Base-by-base conservation (phyloP, 2,797 vertebrate genomes). In the Halcyon smyrnensis region DNA sequence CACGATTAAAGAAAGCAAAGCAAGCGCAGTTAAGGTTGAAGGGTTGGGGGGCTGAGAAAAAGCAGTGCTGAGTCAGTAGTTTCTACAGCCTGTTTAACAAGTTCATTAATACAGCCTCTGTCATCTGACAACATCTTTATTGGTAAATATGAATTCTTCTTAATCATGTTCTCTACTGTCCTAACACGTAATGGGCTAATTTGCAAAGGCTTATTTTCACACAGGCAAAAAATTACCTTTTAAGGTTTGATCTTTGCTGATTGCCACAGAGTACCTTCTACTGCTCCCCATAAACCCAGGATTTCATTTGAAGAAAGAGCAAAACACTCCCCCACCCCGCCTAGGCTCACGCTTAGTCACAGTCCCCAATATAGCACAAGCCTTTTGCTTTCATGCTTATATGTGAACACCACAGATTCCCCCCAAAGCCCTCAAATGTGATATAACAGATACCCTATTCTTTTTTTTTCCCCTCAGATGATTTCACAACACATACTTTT, bases 51-150 rank as follows among this genome's bases (percentile, higher is more conserved):
- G 8, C 28, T 95, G 43, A 84, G 51, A 89, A 87, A 91, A 96
- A 68, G 37, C 57, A 37, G 20, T 15, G 71, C 84, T 68, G 75
- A 71, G 37, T 84, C 84, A 83, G 90, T 43, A 54, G 37, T 54
- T 94, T 78, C 60, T 90, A 80, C 57, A 78, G 30, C 46, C 75
- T 65, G 68, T 80, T 90, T 71, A 84, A 90, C 78, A 90, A 90
- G 78, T 89, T 84, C 30, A 74, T 79, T 77, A 93, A 78, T 12
- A 65, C 0, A 89, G 57, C 9, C 78, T 36, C n/a, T 32, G 50
- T 65, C 94, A 80, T 24, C 23, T 68, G 34, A 56, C 36, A 70
- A 53, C 39, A 65, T 10, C 28, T 90, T 73, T 92, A 65, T 28
- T 48, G 20, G 57, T 28, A 82, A 87, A 87, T 27, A 80, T 59